These are phyloP conservation scores for Cephus pygmeus DNA, from an alignment of 2,888 invertebrate genomes.

Conservation along the genomic window DNA sequence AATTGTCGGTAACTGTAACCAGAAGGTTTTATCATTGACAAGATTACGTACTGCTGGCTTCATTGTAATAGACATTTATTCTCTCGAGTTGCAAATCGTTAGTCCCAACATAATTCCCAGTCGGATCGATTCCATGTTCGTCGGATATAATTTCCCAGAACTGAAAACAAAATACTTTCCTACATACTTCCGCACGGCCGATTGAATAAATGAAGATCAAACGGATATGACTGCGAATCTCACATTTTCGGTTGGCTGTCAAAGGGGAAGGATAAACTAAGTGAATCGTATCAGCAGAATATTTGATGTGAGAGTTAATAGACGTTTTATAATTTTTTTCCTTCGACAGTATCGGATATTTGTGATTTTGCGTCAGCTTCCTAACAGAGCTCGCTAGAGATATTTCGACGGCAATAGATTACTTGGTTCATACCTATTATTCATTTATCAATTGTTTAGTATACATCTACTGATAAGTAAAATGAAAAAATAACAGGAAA, in stretches of 20 bases:
- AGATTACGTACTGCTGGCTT: constrained; percentile 60
- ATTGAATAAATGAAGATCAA: background rate
- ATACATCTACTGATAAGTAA: background rate
- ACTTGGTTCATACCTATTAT: background rate
- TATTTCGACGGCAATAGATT: background rate
- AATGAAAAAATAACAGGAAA: background rate
- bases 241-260: background rate
- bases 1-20: background rate
- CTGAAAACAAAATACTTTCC: constrained; percentile 1
- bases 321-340: background rate
- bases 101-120: constrained; percentile 69
- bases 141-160: constrained; percentile 33
- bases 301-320: background rate
- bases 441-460: background rate
- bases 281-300: background rate
- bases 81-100: constrained; percentile 71
- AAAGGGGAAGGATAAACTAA: background rate
- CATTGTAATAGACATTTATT: constrained; percentile 72
- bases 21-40: background rate
- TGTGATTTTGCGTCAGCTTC: background rate
- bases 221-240: background rate
- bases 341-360: background rate
- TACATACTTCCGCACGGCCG: background rate
- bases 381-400: background rate
- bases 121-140: constrained; percentile 71